Evolutionary conservation across 2,797 vertebrate species (phyloP), one percentile per base, ranked within the genome.

Genomic region (Rhincodon typus): DNA sequence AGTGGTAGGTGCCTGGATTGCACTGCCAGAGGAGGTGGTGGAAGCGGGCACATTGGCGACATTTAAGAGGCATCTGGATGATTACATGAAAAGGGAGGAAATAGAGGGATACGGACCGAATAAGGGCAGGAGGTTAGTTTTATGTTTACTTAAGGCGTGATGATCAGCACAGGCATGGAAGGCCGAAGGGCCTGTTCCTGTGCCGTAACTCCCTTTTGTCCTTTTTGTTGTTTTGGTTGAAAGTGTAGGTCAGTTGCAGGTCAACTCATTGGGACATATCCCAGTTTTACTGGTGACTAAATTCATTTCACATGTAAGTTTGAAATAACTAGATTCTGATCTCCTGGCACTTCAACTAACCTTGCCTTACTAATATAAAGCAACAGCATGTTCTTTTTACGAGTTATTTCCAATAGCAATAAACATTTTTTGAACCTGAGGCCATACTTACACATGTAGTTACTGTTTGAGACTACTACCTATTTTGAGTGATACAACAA

Each of bases 381-480:
- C 67, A 91, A 91, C 88, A 91, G 57, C 53, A n/a, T 91, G 30
- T 91, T 91, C 30, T 91, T 62, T n/a, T 62, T 62, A 91, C 15
- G 86, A 88, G 86, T 57, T 34, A 88, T 50, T 88, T 57, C 27
- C 86, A 88, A 88, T 57, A 53, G 86, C 86, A 88, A 88, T 27
- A 90, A 91, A 66, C 34, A 34, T 62, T 62, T 57, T 88, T 27
- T 30, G 50, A 57, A 30, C 50, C 50, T 57, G 34, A 88, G 86
- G 50, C 50, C 86, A 88, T 25, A 88, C 46, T 88, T 53, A 57
- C 1, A 57, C 46, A 53, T 88, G 23, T 34, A 88, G 50, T 88
- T 88, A 57, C 50, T 88, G 86, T 88, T 91, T 91, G 88, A 91
- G 88, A 91, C 57, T 17, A 66, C 66, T 66, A 91, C 57, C 57